Evolutionary conservation across 2,113 vertebrate genomes (phyloP).

Genomic region (Climacteris rufus): DNA sequence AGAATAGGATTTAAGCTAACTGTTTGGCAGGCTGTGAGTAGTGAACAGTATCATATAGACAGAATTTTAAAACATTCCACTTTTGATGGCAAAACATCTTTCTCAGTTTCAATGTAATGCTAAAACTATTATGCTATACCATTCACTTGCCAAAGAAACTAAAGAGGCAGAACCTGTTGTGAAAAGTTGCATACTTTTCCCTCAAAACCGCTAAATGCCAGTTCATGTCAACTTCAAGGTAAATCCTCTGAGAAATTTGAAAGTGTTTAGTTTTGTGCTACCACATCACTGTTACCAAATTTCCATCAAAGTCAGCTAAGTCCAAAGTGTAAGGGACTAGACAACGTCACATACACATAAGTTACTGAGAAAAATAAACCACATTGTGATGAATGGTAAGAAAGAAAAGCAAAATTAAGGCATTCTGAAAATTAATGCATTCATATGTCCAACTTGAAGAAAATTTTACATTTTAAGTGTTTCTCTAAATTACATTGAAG

Average conservation of each 20-base stretch:
- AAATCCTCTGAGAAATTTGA: not conserved
- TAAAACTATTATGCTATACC: not conserved
- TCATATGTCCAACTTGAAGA: not conserved
- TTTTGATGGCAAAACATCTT: not conserved
- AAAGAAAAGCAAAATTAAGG: not conserved
- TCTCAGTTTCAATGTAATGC: not conserved
- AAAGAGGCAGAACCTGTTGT: not conserved
- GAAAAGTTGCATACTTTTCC: not conserved
- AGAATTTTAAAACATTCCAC: not conserved
- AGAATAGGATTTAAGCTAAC: not conserved
- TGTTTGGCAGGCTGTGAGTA: not conserved
- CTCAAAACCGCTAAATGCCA: not conserved
- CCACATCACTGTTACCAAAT: not conserved
- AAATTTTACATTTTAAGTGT: not conserved
- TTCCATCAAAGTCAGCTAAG: not conserved
- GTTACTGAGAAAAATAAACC: not conserved
- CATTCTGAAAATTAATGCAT: not conserved
- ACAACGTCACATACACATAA: not conserved
- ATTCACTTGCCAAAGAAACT: not conserved
- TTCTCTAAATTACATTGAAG: not conserved
- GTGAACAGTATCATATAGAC: not conserved
- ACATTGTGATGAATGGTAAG: not conserved
- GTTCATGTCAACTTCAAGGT: not conserved
- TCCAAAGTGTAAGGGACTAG: not conserved
- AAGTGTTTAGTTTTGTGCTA: not conserved